phyloP scores from a whole-genome alignment of 1,140 invertebrate genomes.

The Hylaeus volcanicus region DNA sequence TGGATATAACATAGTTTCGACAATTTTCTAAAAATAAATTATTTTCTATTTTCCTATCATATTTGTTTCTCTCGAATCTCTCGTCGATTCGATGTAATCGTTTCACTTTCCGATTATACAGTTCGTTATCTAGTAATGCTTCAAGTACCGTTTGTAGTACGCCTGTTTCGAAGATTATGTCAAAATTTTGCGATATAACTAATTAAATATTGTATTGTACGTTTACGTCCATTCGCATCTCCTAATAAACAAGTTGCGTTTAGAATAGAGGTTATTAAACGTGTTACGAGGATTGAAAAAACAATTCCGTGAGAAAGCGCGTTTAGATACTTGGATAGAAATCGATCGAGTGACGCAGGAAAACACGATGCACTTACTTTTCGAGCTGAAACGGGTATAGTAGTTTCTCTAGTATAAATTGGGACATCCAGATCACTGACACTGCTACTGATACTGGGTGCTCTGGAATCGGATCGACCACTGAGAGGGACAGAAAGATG shows the following conservation, averaged over 20 bases:
- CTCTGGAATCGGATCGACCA: slow-evolving; percentile 73
- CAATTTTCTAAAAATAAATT: slow-evolving; percentile 50
- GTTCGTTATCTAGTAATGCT: neutral
- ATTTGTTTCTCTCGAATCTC: neutral
- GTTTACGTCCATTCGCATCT: neutral
- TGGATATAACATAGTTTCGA: slow-evolving; percentile 41
- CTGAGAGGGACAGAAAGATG: slow-evolving; percentile 79
- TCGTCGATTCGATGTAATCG: neutral
- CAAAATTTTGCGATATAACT: neutral
- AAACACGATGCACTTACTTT: slow-evolving; percentile 67
- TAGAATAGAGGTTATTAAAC: neutral
- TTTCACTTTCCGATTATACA: neutral
- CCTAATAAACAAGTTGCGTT: neutral
- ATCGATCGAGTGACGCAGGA: neutral
- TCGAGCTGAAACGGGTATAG: slow-evolving; percentile 71
- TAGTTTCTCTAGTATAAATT: slow-evolving; percentile 81
- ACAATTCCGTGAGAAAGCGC: neutral
- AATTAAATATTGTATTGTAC: neutral
- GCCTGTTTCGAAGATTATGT: neutral
- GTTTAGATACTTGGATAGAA: neutral
- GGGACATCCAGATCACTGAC: slow-evolving; percentile 83
- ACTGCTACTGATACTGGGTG: slow-evolving; percentile 82
- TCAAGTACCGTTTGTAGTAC: neutral
- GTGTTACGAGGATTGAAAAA: neutral
- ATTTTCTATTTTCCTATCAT: neutral